Percentiles rank a stretch among this genome's conserved stretches.
phyloP scores from a whole-genome alignment of 2,888 invertebrate species.

The Noctua pronuba region DNA sequence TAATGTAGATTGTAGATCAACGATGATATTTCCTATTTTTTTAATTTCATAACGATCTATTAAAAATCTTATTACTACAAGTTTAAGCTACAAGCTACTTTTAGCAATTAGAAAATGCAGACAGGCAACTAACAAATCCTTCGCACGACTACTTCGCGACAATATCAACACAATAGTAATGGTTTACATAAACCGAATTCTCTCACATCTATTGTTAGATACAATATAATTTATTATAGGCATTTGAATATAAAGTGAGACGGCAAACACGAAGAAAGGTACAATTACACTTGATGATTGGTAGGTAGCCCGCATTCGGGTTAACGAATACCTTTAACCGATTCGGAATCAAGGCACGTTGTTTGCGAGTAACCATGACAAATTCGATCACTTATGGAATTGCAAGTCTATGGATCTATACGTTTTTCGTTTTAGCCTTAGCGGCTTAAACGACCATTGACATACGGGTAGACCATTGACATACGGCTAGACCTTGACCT shows the following conservation, averaged over 20 bases:
- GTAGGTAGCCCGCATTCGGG: background rate
- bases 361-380: background rate
- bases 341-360: background rate
- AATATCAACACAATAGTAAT: constrained; percentile 11
- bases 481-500: background rate
- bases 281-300: constrained; percentile 1
- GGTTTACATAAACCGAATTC: constrained; percentile 32
- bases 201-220: constrained; percentile 24
- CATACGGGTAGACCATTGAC: background rate
- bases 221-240: constrained; percentile 28
- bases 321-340: background rate
- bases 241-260: constrained; percentile 24
- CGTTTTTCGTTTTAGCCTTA: background rate
- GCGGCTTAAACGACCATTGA: background rate
- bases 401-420: background rate
- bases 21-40: background rate
- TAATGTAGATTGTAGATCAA: background rate
- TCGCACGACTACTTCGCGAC: background rate
- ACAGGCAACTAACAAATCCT: constrained; percentile 19
- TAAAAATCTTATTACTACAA: background rate
- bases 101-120: background rate
- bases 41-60: no score
- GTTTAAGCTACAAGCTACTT: background rate
- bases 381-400: background rate
- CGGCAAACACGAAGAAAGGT: background rate